These are phyloP conservation scores for Oxygymnocypris stewartii DNA, from an alignment of 2,113 vertebrate species.

Conservation along the genomic window DNA sequence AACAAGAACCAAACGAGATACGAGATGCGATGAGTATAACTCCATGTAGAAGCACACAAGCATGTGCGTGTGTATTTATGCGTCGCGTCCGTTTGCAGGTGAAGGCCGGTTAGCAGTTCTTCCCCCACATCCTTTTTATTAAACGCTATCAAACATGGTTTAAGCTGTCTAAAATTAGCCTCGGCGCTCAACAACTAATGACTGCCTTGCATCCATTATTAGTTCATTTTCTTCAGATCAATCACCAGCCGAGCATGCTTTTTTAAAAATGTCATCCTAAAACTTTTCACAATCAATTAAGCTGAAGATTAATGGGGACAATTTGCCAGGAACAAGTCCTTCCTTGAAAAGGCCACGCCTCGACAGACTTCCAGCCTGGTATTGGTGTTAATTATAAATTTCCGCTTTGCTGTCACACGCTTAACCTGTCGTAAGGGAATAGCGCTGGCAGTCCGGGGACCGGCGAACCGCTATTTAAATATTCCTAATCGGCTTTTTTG, in stretches of 20 bases:
- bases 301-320: conserved; percentile 81
- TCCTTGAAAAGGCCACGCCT: conserved; percentile 68
- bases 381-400: conserved; percentile 70
- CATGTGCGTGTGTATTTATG: background rate
- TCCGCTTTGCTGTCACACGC: conserved; percentile 66
- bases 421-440: conserved; percentile 65
- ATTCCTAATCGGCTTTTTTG: conserved; percentile 51
- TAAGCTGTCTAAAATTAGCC: conserved; percentile 79
- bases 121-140: conserved; percentile 66
- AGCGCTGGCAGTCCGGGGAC: conserved; percentile 39
- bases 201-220: conserved; percentile 79
- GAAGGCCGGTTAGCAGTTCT: conserved; percentile 47
- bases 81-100: conserved; percentile 28
- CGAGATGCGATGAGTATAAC: background rate
- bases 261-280: conserved; percentile 82
- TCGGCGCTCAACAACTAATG: conserved; percentile 71
- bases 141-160: conserved; percentile 74
- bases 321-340: conserved; percentile 77
- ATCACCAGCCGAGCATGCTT: conserved; percentile 72
- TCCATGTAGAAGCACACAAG: background rate
- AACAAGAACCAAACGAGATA: background rate
- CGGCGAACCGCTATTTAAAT: conserved; percentile 48
- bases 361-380: conserved; percentile 65
- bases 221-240: conserved; percentile 75
- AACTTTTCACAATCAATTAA: conserved; percentile 84